These are phyloP conservation scores for Macrosiphum euphorbiae DNA, from an alignment of 2,888 invertebrate genomes.

Conservation along the genomic window DNA sequence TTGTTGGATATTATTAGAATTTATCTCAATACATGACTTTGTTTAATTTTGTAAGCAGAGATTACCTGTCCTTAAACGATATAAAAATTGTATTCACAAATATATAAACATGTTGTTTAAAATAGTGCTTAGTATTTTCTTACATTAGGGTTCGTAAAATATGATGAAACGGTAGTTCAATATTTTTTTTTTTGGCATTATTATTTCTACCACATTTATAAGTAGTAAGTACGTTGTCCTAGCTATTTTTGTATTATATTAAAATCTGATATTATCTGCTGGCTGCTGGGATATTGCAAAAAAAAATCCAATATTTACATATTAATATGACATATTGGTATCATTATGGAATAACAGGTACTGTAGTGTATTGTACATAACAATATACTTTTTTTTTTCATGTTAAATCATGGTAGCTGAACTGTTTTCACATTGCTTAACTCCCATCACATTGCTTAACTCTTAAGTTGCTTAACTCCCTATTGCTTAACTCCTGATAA, in stretches of 20 bases:
- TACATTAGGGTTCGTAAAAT: not conserved
- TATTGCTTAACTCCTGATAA: too few relatives aligned
- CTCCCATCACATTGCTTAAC: too few relatives aligned
- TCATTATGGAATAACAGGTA: not conserved
- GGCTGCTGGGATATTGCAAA: not conserved
- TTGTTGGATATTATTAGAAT: not conserved
- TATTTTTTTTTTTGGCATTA: not conserved
- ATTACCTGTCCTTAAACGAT: not conserved
- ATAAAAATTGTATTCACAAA: not conserved
- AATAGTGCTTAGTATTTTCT: not conserved
- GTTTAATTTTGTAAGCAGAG: not conserved
- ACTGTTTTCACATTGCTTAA: too few relatives aligned
- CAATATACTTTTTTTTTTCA: too few relatives aligned
- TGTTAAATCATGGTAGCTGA: too few relatives aligned
- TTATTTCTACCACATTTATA: not conserved
- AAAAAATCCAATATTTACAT: not conserved
- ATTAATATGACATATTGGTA: not conserved
- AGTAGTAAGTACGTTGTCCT: not conserved
- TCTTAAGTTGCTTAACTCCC: too few relatives aligned
- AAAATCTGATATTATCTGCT: not conserved
- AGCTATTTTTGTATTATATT: not conserved
- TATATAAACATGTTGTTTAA: not conserved
- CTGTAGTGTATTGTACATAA: not conserved
- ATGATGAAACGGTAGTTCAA: not conserved
- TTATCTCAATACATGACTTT: not conserved